Base-by-base conservation (phyloP, 2,113 vertebrate species). In the Verasper variegatus region DNA sequence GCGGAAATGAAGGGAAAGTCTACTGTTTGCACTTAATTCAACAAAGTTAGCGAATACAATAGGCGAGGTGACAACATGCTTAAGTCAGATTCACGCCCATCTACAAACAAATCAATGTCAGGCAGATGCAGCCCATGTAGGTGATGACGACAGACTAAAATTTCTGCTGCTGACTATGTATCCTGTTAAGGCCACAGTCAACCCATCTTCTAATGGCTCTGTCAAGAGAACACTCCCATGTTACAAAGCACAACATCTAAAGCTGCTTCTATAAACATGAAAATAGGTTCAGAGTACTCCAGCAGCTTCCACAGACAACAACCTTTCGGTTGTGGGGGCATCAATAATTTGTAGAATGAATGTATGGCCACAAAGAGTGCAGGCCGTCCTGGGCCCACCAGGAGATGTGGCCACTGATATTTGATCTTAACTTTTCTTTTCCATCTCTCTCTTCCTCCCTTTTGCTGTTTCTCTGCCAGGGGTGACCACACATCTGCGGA, bases 401-500 rank as follows among this genome's bases (percentile, higher is more conserved):
- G 40, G 40, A 42, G 40, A 42, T 42, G 11, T 13, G 40, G 11
- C 40, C 40, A 13, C 40, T 42, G 40, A 42, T 58, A 58, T 58
- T 17, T 27, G 12, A 21, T 27, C 13, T 31, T 7, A 26, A 23
- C 51, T 35, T 47, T 21, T 24, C 21, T 7, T 18, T 56, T 23
- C 3, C 6, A 2, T 13, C 21, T 5, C 5, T 5, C 17, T 74
- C 51, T 69, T 54, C 11, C 47, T 5, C n/a, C 51, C 17, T 20
- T 66, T 18, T 37, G 10, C 31, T 40, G n/a, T 60, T 18, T 20
- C 73, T 72, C 35, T 80, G 51, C 3, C 88, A 99, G 98, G 90
- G 98, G 98, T 0, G 98, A 99, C 94, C 98, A 99, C 90, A 99
- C 98, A 0, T 96, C 93, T 0, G 97, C 97, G 1, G 98, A 99